Evolutionary conservation across 2,797 vertebrate species (phyloP).

Genomic region (Pseudocheirus occidentalis): DNA sequence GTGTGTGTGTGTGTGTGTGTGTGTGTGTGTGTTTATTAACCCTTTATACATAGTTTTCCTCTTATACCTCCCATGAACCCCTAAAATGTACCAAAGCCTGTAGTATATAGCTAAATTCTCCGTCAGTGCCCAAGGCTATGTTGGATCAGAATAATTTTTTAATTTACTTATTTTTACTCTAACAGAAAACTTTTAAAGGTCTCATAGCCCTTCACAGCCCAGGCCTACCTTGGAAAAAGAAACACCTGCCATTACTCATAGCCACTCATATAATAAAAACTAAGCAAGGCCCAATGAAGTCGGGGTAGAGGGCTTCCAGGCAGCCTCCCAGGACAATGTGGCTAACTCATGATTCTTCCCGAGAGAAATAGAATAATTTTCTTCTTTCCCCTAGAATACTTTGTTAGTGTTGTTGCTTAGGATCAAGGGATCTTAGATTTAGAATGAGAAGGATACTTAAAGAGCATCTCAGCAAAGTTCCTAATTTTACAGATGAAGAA

Average conservation of each 20-base stretch:
- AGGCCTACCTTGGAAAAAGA: not conserved
- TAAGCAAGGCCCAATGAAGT: not conserved
- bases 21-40: not conserved
- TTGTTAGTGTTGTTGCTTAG: not conserved
- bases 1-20: not conserved
- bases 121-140: constrained; percentile 49
- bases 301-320: not conserved
- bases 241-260: not conserved
- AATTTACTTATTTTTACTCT: not conserved
- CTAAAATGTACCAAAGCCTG: constrained; percentile 39
- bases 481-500: not conserved
- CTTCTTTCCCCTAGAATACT: not conserved
- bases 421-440: not conserved
- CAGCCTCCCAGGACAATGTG: not conserved
- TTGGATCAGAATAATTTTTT: not conserved
- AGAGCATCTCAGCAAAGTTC: not conserved
- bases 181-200: not conserved
- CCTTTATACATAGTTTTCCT: not conserved
- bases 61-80: not conserved
- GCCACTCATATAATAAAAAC: constrained; percentile 32
- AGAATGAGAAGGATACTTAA: not conserved
- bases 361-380: not conserved
- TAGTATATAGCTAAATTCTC: constrained; percentile 51
- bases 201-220: not conserved
- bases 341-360: not conserved